phyloP scores from a whole-genome alignment of 2,888 invertebrate species.

The Sericinus montela region DNA sequence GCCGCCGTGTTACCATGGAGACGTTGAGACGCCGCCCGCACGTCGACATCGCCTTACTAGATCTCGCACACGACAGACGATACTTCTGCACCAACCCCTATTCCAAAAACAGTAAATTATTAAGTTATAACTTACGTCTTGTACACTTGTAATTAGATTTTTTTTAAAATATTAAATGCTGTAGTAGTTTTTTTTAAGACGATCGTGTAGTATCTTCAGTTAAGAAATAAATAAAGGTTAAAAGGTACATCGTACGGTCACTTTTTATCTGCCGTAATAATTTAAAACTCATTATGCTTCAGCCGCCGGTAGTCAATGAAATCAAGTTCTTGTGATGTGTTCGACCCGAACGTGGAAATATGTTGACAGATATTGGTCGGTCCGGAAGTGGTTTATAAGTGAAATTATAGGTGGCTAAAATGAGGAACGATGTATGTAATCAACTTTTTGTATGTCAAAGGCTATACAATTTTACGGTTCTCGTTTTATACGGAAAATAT shows the following conservation, averaged over 20 bases:
- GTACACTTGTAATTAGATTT: too few species aligned
- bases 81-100: constrained; percentile 8
- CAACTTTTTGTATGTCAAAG: constrained; percentile 54
- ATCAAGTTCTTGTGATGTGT: constrained; percentile 77
- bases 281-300: constrained; percentile 76
- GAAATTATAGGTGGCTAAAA: constrained; percentile 71
- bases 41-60: constrained; percentile 24
- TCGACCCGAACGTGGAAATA: constrained; percentile 69
- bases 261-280: constrained; percentile 75
- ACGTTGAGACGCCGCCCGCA: constrained; percentile 59
- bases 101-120: neutral
- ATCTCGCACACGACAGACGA: constrained; percentile 25
- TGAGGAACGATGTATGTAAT: constrained; percentile 66
- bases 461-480: constrained; percentile 42
- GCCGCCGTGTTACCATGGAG: constrained; percentile 60
- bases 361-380: constrained; percentile 76
- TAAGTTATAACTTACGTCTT: too few species aligned
- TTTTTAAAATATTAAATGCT: neutral
- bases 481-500: constrained; percentile 25
- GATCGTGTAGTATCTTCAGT: constrained; percentile 48
- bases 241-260: constrained; percentile 46
- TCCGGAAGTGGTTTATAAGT: constrained; percentile 73
- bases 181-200: constrained; percentile 20
- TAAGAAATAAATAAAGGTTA: constrained; percentile 66
- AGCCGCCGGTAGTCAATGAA: constrained; percentile 72